phyloP scores from a whole-genome alignment of 2,113 vertebrate genomes.

The Ailurus styani region DNA sequence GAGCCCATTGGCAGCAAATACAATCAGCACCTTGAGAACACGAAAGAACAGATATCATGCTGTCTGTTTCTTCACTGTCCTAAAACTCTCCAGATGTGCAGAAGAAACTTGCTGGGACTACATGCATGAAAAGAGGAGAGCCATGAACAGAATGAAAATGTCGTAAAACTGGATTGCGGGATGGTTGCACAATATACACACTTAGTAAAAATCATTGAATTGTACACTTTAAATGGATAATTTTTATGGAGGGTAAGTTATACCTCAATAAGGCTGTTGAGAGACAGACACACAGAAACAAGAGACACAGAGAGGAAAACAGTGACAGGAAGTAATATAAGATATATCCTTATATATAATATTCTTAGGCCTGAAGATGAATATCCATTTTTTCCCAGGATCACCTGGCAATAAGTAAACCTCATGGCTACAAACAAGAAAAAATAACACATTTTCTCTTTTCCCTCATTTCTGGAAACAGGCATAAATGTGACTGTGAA shows the following conservation, averaged over 20 bases:
- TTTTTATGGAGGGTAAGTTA: background rate
- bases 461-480: slow-evolving; percentile 40
- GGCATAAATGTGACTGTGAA: slow-evolving; percentile 72
- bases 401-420: background rate
- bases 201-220: background rate
- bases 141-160: background rate
- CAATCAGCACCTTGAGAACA: background rate
- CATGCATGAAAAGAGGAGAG: background rate
- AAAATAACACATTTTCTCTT: slow-evolving; percentile 41
- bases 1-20: background rate
- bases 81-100: background rate
- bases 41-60: background rate
- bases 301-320: background rate
- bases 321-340: background rate
- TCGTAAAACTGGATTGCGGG: background rate
- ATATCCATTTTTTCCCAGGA: background rate
- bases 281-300: background rate
- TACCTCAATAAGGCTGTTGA: background rate
- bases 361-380: background rate
- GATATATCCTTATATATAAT: background rate
- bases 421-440: background rate
- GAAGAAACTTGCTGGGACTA: background rate
- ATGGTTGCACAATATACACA: background rate
- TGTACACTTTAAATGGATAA: background rate
- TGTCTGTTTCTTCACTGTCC: background rate